Conservation (phyloP, 2,113 vertebrate genomes). For the Pseudorasbora parva region DNA sequence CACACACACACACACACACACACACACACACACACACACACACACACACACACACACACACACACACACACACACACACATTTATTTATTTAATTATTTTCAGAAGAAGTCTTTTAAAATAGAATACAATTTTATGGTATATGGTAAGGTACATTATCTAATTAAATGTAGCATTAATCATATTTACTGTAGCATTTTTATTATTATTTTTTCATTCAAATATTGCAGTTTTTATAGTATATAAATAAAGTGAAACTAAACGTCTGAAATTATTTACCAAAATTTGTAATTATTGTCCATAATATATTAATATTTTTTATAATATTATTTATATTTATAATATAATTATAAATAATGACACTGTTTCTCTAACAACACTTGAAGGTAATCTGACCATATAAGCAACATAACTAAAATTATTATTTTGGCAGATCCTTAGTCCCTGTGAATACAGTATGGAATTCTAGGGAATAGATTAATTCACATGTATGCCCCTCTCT, state of each 20-base stretch:
- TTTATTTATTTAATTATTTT: too few species aligned
- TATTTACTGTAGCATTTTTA: too few species aligned
- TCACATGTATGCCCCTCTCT: neutral
- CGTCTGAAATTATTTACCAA: neutral
- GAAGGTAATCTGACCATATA: neutral
- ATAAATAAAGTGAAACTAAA: neutral
- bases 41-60: too few species aligned
- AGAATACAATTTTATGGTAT: too few species aligned
- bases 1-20: too few species aligned
- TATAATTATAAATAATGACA: neutral
- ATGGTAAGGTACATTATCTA: too few species aligned
- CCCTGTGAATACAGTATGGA: constrained; percentile 18
- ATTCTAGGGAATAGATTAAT: constrained; percentile 66
- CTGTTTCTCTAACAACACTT: neutral
- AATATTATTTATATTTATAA: too few species aligned
- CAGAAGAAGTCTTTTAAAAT: too few species aligned
- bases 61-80: too few species aligned
- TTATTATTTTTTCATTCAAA: neutral
- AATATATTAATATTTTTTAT: neutral
- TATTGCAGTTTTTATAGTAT: neutral
- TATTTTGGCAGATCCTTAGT: neutral
- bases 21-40: too few species aligned
- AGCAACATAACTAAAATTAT: neutral
- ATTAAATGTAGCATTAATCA: too few species aligned
- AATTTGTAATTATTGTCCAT: neutral